A percentile compares a stretch with the other conserved stretches of the same genome.
phyloP scores from a whole-genome alignment of 2,888 invertebrate species.

The Dynastes tityus region DNA sequence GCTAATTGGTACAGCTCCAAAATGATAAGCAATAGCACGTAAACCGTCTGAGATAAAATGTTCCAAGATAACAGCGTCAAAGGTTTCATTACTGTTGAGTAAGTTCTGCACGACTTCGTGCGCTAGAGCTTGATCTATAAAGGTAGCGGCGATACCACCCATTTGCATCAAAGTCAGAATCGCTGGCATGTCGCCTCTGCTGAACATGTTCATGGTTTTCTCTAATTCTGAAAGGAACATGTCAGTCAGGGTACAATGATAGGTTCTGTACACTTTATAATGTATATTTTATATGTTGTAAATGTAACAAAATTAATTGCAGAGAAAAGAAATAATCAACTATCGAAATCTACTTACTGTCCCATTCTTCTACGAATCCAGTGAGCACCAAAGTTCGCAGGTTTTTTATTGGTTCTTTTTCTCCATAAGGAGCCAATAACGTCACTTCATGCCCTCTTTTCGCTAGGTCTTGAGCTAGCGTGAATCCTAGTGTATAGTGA shows the following conservation, averaged over 20 bases:
- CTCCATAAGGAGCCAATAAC: slow-evolving; percentile 59
- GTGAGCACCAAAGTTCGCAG: slow-evolving; percentile 65
- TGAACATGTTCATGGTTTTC: too few species aligned
- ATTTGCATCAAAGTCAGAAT: too few species aligned
- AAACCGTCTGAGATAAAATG: slow-evolving; percentile 72
- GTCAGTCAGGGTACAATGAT: too few species aligned
- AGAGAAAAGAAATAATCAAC: too few species aligned
- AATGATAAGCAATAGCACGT: slow-evolving; percentile 66
- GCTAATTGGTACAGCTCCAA: slow-evolving; percentile 65
- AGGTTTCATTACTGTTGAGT: slow-evolving; percentile 64
- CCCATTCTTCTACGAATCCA: slow-evolving; percentile 3
- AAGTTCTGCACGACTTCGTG: slow-evolving; percentile 59
- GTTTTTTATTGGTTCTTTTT: slow-evolving; percentile 66
- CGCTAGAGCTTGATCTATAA: slow-evolving; percentile 20
- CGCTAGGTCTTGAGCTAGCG: slow-evolving; percentile 59
- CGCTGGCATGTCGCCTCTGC: too few species aligned
- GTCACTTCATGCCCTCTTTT: slow-evolving; percentile 69
- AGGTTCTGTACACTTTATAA: too few species aligned
- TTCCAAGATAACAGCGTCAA: slow-evolving; percentile 70
- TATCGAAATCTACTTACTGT: slow-evolving; percentile 11
- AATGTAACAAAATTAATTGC: too few species aligned
- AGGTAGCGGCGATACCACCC: neutral
- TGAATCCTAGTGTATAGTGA: slow-evolving; percentile 59
- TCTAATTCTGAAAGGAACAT: too few species aligned
- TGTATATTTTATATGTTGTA: too few species aligned